Evolutionary conservation across 2,888 invertebrate species (phyloP), one percentile per base, ranked within the genome.

Genomic region (Eilema griseolum): DNA sequence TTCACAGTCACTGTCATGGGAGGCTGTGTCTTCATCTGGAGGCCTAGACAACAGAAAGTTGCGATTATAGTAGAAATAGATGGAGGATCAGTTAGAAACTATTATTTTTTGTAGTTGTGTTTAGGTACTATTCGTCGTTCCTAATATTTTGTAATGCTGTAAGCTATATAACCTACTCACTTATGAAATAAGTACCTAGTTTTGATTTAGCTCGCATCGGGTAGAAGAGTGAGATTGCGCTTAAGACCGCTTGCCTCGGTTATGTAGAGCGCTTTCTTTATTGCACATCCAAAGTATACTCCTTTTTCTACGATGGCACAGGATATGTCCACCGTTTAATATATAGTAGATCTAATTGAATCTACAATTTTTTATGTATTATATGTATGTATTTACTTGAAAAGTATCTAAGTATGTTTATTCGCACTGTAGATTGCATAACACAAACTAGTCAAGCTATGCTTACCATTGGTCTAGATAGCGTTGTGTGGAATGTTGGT

Each of bases 1-100:
- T 80, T 96, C 97, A 86, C 97, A 97, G 87, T 96, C 97, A 88
- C 97, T 98, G 83, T 97, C 97, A 79, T 97, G 97, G 71, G 97
- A 97, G 68, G 96, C 97, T 33, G 97, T 95, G 85, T 97, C 97
- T 86, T 97, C 97, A 83, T 97, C 97, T 67, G 97, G 96, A 52
- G 97, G 97, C 88, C 97, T 98, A 93, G 10, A 69, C 11, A 69
- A 81, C 62, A 69, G 26, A 61, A 41, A 20, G 14, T 33, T 52
- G 20, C 24, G 8, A 28, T 56, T 23, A 62, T 20, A 26, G 24
- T 24, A 41, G 14, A 26, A 24, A 24, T 16, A 37, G 4, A 41
- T 16, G 61, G 16, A 16, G 8, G 33, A 68, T 20, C 28, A 52
- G 2, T 28, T 28, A 8, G 7, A 52, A 28, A 20, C 11, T 28